Percentiles rank a stretch among this genome's conserved stretches.
phyloP scores from a whole-genome alignment of 2,888 invertebrate species.

The Tipula confusa region DNA sequence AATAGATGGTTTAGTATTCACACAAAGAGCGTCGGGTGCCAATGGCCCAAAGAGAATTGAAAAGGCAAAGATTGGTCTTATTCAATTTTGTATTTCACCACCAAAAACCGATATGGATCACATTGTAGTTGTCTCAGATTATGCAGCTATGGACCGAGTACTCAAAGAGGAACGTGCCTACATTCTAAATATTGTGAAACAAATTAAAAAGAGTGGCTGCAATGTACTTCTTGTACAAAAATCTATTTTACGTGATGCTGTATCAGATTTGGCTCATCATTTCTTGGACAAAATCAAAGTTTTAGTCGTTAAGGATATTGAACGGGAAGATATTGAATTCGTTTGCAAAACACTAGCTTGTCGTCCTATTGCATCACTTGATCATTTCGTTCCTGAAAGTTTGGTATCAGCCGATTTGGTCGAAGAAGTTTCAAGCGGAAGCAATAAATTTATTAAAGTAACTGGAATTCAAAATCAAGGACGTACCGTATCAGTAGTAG shows the following conservation, averaged over 20 bases:
- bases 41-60: slow-evolving; percentile 92
- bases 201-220: slow-evolving; percentile 97
- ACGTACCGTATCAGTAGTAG: slow-evolving; percentile 85
- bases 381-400: slow-evolving; percentile 92
- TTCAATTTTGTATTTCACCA: slow-evolving; percentile 99
- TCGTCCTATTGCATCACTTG: slow-evolving; percentile 95
- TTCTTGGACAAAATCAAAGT: slow-evolving; percentile 99
- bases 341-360: slow-evolving; percentile 92
- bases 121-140: slow-evolving; percentile 93
- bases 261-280: slow-evolving; percentile 94
- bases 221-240: slow-evolving; percentile 91
- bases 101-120: slow-evolving; percentile 99
- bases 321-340: slow-evolving; percentile 97
- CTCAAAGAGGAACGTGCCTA: slow-evolving; percentile 96
- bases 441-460: slow-evolving; percentile 86
- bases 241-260: slow-evolving; percentile 80
- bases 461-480: slow-evolving; percentile 85
- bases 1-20: slow-evolving; percentile 91
- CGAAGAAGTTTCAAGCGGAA: slow-evolving; percentile 87
- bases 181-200: slow-evolving; percentile 96
- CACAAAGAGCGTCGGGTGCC: slow-evolving; percentile 80
- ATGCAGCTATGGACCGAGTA: slow-evolving; percentile 99
- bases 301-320: slow-evolving; percentile 96
- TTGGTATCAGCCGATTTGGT: slow-evolving; percentile 88
- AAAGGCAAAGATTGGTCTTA: slow-evolving; percentile 96